A percentile compares a stretch with the other conserved stretches of the same genome.
Conservation (phyloP, 2,113 vertebrate genomes). For the Loxodonta africana region DNA sequence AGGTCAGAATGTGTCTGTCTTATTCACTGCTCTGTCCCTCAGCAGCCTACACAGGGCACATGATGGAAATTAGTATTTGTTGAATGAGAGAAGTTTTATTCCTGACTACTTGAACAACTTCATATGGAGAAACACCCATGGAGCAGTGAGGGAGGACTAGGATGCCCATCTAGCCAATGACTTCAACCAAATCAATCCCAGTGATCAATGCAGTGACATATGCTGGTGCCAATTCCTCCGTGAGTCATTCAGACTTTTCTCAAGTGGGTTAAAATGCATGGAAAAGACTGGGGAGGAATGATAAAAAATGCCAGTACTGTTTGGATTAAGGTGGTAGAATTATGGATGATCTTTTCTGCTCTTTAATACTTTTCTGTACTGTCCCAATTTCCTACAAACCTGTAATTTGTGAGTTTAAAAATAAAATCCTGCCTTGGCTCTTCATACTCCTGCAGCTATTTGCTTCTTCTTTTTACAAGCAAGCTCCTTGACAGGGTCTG, state of each 20-base stretch:
- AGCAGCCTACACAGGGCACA: not conserved
- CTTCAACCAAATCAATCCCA: slow-evolving; percentile 60
- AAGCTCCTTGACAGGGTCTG: not conserved
- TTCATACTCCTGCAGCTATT: fast-evolving
- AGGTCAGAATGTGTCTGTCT: not conserved
- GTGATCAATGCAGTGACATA: slow-evolving; percentile 62
- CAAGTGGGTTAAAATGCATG: not conserved
- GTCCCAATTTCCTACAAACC: not conserved
- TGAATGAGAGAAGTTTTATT: slow-evolving; percentile 74
- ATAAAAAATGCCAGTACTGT: not conserved
- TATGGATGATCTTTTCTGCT: not conserved
- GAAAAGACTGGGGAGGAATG: not conserved
- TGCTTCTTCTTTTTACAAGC: not conserved
- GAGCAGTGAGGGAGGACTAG: slow-evolving; percentile 33
- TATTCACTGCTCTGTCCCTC: not conserved
- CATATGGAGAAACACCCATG: slow-evolving; percentile 76
- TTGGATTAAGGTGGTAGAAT: not conserved
- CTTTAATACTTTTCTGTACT: not conserved
- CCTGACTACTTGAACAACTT: slow-evolving; percentile 79
- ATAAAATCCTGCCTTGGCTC: not conserved
- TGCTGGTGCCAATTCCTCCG: slow-evolving; percentile 50
- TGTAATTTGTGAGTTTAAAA: not conserved
- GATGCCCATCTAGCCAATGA: slow-evolving; percentile 50
- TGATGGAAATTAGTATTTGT: slow-evolving; percentile 39
- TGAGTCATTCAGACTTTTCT: not conserved